These are phyloP conservation scores for Sphinx pinastri DNA, from an alignment of 2,888 invertebrate species.

Conservation along the genomic window DNA sequence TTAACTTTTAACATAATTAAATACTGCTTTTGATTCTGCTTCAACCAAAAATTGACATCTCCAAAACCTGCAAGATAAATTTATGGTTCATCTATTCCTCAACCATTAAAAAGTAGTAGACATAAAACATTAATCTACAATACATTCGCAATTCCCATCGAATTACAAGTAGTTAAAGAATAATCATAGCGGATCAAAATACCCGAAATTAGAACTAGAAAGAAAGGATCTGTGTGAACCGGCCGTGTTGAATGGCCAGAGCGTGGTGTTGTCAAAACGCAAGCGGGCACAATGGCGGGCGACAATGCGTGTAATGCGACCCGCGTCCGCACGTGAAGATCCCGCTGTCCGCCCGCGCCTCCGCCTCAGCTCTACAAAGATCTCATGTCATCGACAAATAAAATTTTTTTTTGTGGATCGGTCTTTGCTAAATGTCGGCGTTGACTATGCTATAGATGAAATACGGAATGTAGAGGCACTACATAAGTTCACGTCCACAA, in stretches of 20 bases:
- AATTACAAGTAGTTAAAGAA: conserved; percentile 11
- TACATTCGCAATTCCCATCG: neutral
- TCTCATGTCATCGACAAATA: too few relatives aligned
- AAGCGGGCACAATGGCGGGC: conserved; percentile 3
- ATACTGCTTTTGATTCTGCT: too few relatives aligned
- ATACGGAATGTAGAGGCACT: too few relatives aligned
- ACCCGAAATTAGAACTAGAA: conserved; percentile 31
- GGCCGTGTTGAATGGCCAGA: conserved; percentile 17
- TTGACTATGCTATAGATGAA: too few relatives aligned
- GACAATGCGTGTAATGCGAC: conserved; percentile 8
- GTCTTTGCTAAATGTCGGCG: too few relatives aligned
- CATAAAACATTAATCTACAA: neutral
- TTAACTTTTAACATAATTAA: too few relatives aligned
- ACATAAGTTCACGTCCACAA: too few relatives aligned
- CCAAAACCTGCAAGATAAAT: too few relatives aligned
- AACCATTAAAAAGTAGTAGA: too few relatives aligned
- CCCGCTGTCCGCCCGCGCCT: neutral
- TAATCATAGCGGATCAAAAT: conserved; percentile 22
- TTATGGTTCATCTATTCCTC: too few relatives aligned
- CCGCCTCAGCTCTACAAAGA: neutral
- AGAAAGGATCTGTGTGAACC: conserved; percentile 32
- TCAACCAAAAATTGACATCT: too few relatives aligned
- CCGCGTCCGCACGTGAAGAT: neutral
- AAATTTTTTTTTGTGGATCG: too few relatives aligned
- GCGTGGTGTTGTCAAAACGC: conserved; percentile 25